These are phyloP conservation scores for Parazoanthus swiftii DNA, from an alignment of 92 coral and sea anemone species.

Conservation along the genomic window DNA sequence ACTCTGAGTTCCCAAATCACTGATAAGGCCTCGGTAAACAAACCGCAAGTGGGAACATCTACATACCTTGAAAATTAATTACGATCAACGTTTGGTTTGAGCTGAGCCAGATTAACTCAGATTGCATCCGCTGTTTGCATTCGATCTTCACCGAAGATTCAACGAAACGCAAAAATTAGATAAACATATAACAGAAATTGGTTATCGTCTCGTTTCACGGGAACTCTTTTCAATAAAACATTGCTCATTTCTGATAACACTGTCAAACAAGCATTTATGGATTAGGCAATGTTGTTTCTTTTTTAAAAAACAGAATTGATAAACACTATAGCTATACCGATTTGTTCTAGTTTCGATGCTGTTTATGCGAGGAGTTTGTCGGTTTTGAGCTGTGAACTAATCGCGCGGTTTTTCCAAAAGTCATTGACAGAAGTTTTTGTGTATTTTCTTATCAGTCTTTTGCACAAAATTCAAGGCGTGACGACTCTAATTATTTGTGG, in stretches of 20 bases:
- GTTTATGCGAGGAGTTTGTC: neutral
- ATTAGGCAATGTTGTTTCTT: neutral
- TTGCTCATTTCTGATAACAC: too few relatives aligned
- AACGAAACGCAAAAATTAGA: neutral
- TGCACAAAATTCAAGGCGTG: constrained; percentile 13
- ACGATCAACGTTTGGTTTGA: constrained; percentile 5
- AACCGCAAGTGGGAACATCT: neutral
- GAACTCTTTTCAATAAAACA: neutral
- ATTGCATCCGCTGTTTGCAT: neutral
- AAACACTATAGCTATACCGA: too few relatives aligned
- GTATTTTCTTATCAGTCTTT: constrained; percentile 27
- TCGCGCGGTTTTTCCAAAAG: neutral
- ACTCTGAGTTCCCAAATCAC: neutral
- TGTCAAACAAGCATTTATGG: neutral
- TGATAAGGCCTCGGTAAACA: constrained; percentile 26
- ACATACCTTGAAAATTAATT: constrained; percentile 12
- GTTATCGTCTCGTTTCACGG: neutral
- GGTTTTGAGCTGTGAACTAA: neutral
- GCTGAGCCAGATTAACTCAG: constrained; percentile 10
- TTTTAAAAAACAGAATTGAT: too few relatives aligned
- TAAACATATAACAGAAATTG: neutral
- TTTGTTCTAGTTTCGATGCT: too few relatives aligned
- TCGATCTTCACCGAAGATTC: neutral
- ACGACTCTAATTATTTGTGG: constrained; percentile 1
- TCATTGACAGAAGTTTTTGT: neutral